Conservation (phyloP, 2,797 vertebrate genomes). For the Darevskia nairensis region DNA sequence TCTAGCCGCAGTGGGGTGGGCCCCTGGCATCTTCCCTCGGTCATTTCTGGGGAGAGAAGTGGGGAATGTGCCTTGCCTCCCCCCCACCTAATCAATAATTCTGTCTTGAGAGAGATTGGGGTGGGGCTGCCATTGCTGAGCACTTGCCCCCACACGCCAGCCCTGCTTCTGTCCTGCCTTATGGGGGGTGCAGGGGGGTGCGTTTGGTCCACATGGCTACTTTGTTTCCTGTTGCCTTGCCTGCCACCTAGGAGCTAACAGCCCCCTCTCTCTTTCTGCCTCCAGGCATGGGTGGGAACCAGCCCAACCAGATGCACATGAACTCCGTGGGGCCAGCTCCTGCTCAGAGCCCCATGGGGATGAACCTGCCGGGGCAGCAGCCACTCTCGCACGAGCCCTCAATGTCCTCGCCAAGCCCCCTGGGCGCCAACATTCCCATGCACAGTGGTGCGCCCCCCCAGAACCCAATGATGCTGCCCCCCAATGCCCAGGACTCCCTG, state of each 20-base stretch:
- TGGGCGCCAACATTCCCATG: constrained; percentile 88
- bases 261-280: constrained; percentile 11
- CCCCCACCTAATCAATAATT: no score
- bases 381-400: constrained; percentile 91
- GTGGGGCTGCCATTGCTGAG: no score
- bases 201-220: not conserved
- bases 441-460: constrained; percentile 80
- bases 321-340: constrained; percentile 76
- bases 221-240: not conserved
- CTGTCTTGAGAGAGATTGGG: no score
- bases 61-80: no score
- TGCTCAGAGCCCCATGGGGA: constrained; percentile 92
- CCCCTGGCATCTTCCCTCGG: no score
- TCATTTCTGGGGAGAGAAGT: no score
- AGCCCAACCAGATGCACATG: constrained; percentile 83
- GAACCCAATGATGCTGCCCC: constrained; percentile 81
- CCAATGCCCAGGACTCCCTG: constrained; percentile 85
- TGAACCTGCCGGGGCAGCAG: constrained; percentile 89
- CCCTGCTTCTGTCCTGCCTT: not conserved
- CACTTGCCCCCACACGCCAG: not conserved
- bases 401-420: constrained; percentile 89
- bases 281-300: constrained; percentile 86
- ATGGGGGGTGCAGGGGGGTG: not conserved
- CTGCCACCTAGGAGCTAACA: not conserved
- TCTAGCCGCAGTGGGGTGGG: no score